Evolutionary conservation across 2,113 vertebrate species (phyloP).

Genomic region (Chlamydotis undulata): DNA sequence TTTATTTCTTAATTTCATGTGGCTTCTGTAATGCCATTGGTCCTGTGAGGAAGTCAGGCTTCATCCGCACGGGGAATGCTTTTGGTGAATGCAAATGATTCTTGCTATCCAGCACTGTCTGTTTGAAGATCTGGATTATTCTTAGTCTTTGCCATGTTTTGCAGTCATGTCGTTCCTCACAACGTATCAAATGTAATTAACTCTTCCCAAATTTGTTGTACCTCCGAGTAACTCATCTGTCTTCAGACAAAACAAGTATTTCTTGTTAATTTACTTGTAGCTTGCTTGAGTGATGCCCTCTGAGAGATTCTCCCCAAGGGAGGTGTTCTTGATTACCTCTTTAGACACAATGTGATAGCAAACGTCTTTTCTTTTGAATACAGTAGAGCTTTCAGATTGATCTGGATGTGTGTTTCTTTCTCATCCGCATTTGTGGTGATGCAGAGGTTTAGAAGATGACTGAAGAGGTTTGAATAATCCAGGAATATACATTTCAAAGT

Average conservation of each 20-base stretch:
- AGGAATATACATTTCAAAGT: neutral
- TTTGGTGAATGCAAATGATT: neutral
- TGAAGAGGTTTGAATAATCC: neutral
- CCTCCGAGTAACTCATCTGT: neutral
- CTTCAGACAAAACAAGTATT: neutral
- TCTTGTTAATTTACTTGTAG: neutral
- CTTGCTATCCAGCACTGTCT: neutral
- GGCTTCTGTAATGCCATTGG: neutral
- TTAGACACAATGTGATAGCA: neutral
- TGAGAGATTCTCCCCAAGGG: rapidly evolving
- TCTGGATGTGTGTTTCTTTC: neutral
- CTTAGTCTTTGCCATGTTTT: neutral
- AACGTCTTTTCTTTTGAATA: neutral
- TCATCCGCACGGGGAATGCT: neutral
- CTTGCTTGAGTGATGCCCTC: neutral
- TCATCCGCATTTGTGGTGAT: neutral
- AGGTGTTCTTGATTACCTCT: neutral
- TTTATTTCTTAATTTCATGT: neutral
- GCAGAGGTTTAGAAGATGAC: neutral
- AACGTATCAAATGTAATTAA: neutral
- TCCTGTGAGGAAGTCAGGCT: neutral
- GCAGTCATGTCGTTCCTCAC: rapidly evolving
- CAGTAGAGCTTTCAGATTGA: neutral
- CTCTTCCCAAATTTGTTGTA: neutral
- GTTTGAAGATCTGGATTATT: neutral